phyloP scores from a whole-genome alignment of 1,140 invertebrate genomes.

The Cotesia typhae region DNA sequence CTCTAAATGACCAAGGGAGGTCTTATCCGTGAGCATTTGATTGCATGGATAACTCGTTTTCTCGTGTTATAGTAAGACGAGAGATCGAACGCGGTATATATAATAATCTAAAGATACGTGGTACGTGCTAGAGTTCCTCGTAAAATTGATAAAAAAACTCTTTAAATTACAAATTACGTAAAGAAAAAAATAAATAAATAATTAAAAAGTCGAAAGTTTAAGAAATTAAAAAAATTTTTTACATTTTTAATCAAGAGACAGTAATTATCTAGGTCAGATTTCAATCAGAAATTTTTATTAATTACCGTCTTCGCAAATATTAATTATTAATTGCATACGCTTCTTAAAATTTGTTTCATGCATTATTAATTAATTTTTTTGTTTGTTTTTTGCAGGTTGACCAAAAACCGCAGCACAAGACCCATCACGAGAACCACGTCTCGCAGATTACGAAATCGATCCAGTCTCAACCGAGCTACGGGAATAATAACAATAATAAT shows the following conservation, averaged over 20 bases:
- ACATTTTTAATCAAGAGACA: background rate
- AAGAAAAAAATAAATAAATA: background rate
- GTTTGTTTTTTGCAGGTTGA: constrained; percentile 53
- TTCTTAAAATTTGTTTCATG: constrained; percentile 1
- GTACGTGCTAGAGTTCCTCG: background rate
- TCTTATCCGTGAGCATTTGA: constrained; percentile 1
- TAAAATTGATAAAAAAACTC: background rate
- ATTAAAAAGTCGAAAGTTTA: constrained; percentile 6
- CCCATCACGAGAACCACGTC: constrained; percentile 63
- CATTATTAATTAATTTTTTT: background rate
- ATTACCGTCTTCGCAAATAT: background rate
- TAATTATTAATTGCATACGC: background rate
- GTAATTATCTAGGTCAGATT: constrained; percentile 13
- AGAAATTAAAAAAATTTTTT: constrained; percentile 13
- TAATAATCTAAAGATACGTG: background rate
- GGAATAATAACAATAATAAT: constrained; percentile 49
- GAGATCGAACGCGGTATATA: constrained; percentile 21
- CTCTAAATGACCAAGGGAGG: constrained; percentile 28
- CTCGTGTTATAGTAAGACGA: constrained; percentile 1
- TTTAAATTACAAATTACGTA: no score
- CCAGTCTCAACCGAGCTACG: constrained; percentile 60
- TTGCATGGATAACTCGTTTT: constrained; percentile 15
- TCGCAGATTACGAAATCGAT: constrained; percentile 63
- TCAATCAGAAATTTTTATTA: background rate
- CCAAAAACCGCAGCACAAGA: constrained; percentile 59